Conservation (phyloP, 1,140 invertebrate species). For the Lepidurus packardi region DNA sequence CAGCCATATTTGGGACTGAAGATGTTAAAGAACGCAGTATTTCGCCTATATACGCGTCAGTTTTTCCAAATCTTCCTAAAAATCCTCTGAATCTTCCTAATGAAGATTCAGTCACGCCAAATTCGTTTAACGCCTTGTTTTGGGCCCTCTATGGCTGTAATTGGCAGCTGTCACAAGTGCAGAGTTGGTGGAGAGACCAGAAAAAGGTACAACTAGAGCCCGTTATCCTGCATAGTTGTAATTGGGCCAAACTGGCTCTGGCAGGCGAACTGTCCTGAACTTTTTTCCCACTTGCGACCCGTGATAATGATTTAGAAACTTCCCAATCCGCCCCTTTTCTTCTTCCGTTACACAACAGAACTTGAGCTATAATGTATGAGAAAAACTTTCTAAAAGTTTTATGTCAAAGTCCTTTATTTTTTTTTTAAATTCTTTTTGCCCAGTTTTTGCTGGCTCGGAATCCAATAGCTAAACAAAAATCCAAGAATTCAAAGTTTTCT, state of each 20-base stretch:
- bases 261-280: too few relatives aligned
- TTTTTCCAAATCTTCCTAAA: background rate
- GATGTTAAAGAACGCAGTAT: background rate
- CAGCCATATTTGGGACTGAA: background rate
- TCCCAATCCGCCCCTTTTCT: too few relatives aligned
- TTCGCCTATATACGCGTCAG: background rate
- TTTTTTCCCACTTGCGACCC: background rate
- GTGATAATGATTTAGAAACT: background rate
- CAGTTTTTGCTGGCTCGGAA: too few relatives aligned
- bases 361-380: too few relatives aligned
- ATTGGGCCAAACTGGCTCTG: too few relatives aligned
- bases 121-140: background rate
- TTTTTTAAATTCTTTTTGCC: too few relatives aligned
- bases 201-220: background rate
- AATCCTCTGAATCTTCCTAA: background rate
- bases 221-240: background rate
- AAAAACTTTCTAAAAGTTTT: too few relatives aligned
- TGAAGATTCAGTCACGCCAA: background rate
- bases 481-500: background rate
- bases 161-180: background rate
- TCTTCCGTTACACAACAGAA: too few relatives aligned
- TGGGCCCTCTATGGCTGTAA: slow-evolving; percentile 1
- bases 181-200: slow-evolving; percentile 7
- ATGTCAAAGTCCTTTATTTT: too few relatives aligned
- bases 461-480: background rate